Percentiles rank a stretch among this genome's conserved stretches.
phyloP scores from a whole-genome alignment of 1,140 invertebrate species.

The Drosophila mojavensis region DNA sequence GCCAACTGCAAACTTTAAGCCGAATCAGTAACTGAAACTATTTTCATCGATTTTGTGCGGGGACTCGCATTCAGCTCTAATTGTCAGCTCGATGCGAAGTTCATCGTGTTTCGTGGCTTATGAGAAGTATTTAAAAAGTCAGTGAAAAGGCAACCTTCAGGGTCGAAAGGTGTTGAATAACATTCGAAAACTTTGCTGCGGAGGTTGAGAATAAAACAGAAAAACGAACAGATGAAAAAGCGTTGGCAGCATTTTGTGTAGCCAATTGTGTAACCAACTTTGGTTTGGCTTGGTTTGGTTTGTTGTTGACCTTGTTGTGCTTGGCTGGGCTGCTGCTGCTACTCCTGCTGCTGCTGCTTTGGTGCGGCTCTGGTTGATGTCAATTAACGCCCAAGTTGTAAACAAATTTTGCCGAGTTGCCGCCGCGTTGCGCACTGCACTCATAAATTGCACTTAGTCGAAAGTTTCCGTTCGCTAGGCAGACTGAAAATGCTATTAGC shows the following conservation, averaged over 20 bases:
- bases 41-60: neutral
- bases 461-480: conserved; percentile 36
- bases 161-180: conserved; percentile 71
- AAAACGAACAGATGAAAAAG: conserved; percentile 9
- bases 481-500: conserved; percentile 63
- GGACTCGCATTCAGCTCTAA: neutral
- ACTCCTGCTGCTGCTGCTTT: conserved; percentile 1
- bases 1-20: no score
- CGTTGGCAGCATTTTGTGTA: conserved; percentile 59
- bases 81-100: conserved; percentile 8
- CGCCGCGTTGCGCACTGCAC: conserved; percentile 60
- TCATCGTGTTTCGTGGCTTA: conserved; percentile 2
- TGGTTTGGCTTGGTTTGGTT: conserved; percentile 44
- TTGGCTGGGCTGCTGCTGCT: conserved; percentile 6
- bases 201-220: conserved; percentile 44
- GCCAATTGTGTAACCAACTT: conserved; percentile 66
- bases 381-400: conserved; percentile 82
- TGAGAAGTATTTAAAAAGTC: conserved; percentile 51
- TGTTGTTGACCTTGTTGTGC: conserved; percentile 22
- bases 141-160: conserved; percentile 24
- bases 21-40: no score
- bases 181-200: conserved; percentile 69
- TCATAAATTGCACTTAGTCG: conserved; percentile 77
- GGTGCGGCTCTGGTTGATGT: conserved; percentile 45
- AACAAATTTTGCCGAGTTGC: conserved; percentile 72